These are phyloP conservation scores for Caradrina kadenii DNA, from an alignment of 2,888 invertebrate genomes.

Conservation along the genomic window DNA sequence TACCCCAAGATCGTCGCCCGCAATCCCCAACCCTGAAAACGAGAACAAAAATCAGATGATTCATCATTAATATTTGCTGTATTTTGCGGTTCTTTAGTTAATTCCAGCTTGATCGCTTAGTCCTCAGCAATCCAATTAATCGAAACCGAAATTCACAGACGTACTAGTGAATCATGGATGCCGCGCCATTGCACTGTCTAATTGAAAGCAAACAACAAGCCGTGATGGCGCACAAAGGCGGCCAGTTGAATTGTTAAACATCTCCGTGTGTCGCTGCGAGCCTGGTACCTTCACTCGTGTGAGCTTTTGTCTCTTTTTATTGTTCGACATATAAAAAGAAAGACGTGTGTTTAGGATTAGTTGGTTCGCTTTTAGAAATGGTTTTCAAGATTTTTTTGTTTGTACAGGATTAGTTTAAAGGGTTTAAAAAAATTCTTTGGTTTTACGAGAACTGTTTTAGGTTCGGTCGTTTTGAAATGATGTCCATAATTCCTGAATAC, in stretches of 20 bases:
- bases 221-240: slow-evolving; percentile 57
- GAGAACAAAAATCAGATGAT: no score
- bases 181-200: slow-evolving; percentile 63
- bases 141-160: slow-evolving; percentile 47
- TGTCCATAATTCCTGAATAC: no score
- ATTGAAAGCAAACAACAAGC: slow-evolving; percentile 70
- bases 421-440: no score
- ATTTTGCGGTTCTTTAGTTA: no score
- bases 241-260: slow-evolving; percentile 69
- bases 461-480: neutral
- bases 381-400: slow-evolving; percentile 28
- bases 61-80: no score
- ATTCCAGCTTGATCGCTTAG: slow-evolving; percentile 14
- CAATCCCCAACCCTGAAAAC: no score
- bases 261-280: slow-evolving; percentile 52
- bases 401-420: slow-evolving; percentile 34
- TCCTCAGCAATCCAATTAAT: slow-evolving; percentile 32
- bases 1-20: no score
- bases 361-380: slow-evolving; percentile 38
- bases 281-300: slow-evolving; percentile 50
- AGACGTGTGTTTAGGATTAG: slow-evolving; percentile 59
- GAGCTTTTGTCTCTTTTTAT: slow-evolving; percentile 46
- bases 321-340: slow-evolving; percentile 55
- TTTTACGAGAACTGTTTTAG: slow-evolving; percentile 7
- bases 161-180: slow-evolving; percentile 53